phyloP scores from a whole-genome alignment of 2,888 invertebrate species.

The Chrysolina haemoptera region DNA sequence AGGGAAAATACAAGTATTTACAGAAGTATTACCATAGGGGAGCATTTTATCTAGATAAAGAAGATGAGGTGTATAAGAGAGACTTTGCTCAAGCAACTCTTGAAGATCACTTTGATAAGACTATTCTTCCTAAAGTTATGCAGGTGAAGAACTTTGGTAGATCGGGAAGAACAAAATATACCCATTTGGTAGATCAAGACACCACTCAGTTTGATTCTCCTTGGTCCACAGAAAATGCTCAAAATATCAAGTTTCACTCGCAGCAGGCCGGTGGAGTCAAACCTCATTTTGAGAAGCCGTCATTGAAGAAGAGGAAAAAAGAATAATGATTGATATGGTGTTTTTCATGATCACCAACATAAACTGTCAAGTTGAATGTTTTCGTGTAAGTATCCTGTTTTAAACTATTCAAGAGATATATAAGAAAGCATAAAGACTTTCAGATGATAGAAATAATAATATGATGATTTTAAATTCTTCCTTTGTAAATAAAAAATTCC shows the following conservation, averaged over 20 bases:
- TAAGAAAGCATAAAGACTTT: too few species aligned
- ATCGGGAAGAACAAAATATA: slow-evolving; percentile 98
- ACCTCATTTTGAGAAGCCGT: slow-evolving; percentile 92
- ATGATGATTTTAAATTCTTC: too few species aligned
- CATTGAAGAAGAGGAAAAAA: slow-evolving; percentile 74
- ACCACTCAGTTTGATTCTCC: slow-evolving; percentile 98
- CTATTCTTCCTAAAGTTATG: slow-evolving; percentile 99
- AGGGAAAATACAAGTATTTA: slow-evolving; percentile 99
- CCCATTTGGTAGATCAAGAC: slow-evolving; percentile 98
- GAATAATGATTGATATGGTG: slow-evolving; percentile 31
- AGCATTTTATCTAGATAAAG: slow-evolving; percentile 96
- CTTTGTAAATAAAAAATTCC: too few species aligned
- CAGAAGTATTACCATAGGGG: slow-evolving; percentile 99
- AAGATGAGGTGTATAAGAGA: slow-evolving; percentile 81
- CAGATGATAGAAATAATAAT: too few species aligned
- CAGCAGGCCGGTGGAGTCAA: slow-evolving; percentile 94
- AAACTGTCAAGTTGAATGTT: too few species aligned
- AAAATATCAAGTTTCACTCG: slow-evolving; percentile 88
- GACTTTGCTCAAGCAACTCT: slow-evolving; percentile 76
- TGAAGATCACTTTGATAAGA: slow-evolving; percentile 99
- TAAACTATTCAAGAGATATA: too few species aligned
- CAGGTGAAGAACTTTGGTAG: slow-evolving; percentile 99
- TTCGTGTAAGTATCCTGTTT: too few species aligned
- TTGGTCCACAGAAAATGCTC: slow-evolving; percentile 94
- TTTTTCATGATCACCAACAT: too few species aligned